Evolutionary conservation across 2,797 vertebrate genomes (phyloP).

Genomic region (Coluber constrictor): DNA sequence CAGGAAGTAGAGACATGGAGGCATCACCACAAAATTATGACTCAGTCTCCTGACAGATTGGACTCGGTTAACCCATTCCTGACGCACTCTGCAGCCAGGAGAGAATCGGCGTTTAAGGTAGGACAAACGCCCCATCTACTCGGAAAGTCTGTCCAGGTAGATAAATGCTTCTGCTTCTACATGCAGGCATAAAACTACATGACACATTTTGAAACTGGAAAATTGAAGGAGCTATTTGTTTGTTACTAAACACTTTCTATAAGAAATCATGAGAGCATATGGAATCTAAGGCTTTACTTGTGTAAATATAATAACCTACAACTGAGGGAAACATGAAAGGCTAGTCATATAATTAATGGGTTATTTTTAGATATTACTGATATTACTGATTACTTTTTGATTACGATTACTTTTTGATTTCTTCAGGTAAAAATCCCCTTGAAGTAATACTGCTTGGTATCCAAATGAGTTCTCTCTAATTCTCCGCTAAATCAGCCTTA

Average conservation of each 20-base stretch:
- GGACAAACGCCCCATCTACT: too few relatives aligned
- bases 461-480: neutral
- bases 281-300: neutral
- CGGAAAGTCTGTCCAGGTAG: neutral
- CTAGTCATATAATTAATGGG: neutral
- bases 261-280: neutral
- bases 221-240: neutral
- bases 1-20: too few relatives aligned
- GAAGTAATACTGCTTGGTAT: neutral
- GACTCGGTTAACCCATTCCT: too few relatives aligned
- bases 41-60: too few relatives aligned
- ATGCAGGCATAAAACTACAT: neutral
- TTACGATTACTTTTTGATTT: constrained; percentile 24
- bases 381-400: neutral
- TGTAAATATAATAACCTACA: neutral
- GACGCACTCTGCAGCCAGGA: too few relatives aligned
- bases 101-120: too few relatives aligned
- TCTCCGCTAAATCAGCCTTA: neutral
- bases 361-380: neutral
- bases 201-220: neutral
- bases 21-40: too few relatives aligned
- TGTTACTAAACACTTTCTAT: neutral
- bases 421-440: neutral
- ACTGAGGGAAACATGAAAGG: neutral
- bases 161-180: neutral